Base-by-base conservation (phyloP, 2,797 vertebrate genomes). In the Apodemus agrarius region DNA sequence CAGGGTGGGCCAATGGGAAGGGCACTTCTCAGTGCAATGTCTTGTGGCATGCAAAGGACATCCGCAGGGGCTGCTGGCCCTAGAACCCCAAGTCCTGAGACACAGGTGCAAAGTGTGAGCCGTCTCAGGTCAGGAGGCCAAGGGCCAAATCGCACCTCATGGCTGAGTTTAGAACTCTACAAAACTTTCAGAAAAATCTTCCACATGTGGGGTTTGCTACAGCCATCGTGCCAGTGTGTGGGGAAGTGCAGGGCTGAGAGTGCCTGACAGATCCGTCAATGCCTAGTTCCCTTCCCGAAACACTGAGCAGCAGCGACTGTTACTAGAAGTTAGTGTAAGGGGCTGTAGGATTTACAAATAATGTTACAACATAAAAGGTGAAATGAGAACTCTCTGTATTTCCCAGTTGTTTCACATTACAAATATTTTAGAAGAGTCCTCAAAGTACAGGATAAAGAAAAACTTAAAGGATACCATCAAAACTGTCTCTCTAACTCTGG, bases 151-250 rank as follows among this genome's bases (percentile, higher is more conserved):
- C 14, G 82, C 14, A 75, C 85, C 43, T 79, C 63, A 37, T 34
- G 34, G 61, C 59, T 82, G 46, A 95, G 40, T 83, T 75, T 78
- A 91, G 76, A 21, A 37, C 75, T 83, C 6, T 59, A 94, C 5
- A 31, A 74, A 72, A 94, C 84, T 96, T 95, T 94, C 61, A 78
- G 67, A 92, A 94, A 95, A 75, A 76, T 24, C 2, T 75, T 89
- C 67, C 83, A 34, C 72, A 37, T 83, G 37, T 94, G 65, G 89
- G 14, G 69, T 16, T 40, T 90, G 78, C 52, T 78, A 49, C 1
- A 84, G 34, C 86, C 61, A 78, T 4, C 43, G 69, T 65, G 76
- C 79, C 19, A 94, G 46, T 61, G 6, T 40, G 19, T 0, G 83
- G 43, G 79, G 52, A 91, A 86, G 7, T 74, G 37, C 26, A 34